These are phyloP conservation scores for Drosophila fulvimacula DNA, from an alignment of 2,888 invertebrate genomes.

Conservation along the genomic window DNA sequence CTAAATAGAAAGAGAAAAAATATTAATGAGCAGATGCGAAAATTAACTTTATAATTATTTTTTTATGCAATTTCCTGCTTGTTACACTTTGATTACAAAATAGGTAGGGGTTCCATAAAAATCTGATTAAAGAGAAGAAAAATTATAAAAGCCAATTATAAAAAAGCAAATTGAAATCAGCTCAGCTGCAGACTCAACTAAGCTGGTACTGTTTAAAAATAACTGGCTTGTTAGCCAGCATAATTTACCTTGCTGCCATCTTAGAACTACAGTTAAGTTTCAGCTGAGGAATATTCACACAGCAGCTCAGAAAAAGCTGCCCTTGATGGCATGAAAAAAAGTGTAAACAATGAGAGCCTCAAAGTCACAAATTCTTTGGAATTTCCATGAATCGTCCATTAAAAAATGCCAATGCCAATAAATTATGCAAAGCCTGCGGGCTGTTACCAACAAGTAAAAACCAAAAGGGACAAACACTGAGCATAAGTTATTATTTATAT, in stretches of 20 bases:
- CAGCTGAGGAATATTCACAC: background rate
- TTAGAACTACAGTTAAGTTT: background rate
- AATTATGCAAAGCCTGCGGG: slow-evolving; percentile 25
- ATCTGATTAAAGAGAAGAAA: background rate
- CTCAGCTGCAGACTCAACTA: background rate
- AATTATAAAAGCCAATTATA: no score
- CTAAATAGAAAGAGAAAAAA: background rate
- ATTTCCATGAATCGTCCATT: slow-evolving; percentile 9
- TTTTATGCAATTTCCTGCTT: background rate
- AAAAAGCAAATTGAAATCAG: background rate
- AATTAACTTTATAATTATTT: background rate
- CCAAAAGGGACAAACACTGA: background rate
- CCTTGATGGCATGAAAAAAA: background rate
- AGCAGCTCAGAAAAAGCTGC: background rate
- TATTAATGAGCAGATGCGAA: background rate
- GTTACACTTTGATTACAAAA: background rate
- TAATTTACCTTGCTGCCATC: background rate
- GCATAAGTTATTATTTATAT: background rate
- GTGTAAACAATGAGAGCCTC: background rate
- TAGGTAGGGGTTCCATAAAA: background rate
- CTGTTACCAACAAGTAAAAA: slow-evolving; percentile 8
- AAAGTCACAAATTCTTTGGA: slow-evolving; percentile 1
- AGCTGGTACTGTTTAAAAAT: background rate
- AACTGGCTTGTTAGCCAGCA: background rate
- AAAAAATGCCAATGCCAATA: slow-evolving; percentile 12